These are phyloP conservation scores for Euura lappo DNA, from an alignment of 1,140 invertebrate species.

Conservation along the genomic window DNA sequence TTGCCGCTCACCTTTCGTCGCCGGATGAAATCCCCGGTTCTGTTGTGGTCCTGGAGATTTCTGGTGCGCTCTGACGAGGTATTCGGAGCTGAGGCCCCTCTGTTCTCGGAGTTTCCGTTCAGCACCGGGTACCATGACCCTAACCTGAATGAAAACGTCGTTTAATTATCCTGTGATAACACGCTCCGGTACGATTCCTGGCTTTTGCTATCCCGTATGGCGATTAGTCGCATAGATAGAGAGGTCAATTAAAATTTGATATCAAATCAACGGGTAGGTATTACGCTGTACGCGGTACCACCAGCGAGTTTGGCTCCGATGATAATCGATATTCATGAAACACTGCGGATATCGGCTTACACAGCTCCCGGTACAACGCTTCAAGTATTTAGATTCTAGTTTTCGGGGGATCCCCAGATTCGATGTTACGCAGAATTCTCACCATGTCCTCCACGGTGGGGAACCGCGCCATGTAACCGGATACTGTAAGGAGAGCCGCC, in stretches of 20 bases:
- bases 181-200: no score
- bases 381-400: neutral
- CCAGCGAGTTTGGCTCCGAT: neutral
- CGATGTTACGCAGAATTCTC: slow-evolving; percentile 25
- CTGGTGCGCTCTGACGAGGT: slow-evolving; percentile 55
- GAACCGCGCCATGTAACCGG: slow-evolving; percentile 69
- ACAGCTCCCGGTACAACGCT: neutral
- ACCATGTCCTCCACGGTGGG: slow-evolving; percentile 71
- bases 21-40: slow-evolving; percentile 45
- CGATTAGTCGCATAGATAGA: no score
- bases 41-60: slow-evolving; percentile 54
- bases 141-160: slow-evolving; percentile 51
- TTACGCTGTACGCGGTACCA: neutral
- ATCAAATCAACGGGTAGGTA: neutral
- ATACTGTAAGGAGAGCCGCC: slow-evolving; percentile 68
- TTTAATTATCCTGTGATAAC: neutral
- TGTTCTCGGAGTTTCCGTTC: slow-evolving; percentile 66
- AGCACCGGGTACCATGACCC: slow-evolving; percentile 69
- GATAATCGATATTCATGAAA: slow-evolving; percentile 1
- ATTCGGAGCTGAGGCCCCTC: slow-evolving; percentile 55
- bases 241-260: neutral
- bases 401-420: neutral
- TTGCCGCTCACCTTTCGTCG: slow-evolving; percentile 45
- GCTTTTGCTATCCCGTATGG: no score
- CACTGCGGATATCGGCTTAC: neutral